A percentile compares a stretch with the other conserved stretches of the same genome.
These are phyloP conservation scores for Toxotes lorentzi DNA, from an alignment of 2,797 vertebrate genomes.

Conservation along the genomic window DNA sequence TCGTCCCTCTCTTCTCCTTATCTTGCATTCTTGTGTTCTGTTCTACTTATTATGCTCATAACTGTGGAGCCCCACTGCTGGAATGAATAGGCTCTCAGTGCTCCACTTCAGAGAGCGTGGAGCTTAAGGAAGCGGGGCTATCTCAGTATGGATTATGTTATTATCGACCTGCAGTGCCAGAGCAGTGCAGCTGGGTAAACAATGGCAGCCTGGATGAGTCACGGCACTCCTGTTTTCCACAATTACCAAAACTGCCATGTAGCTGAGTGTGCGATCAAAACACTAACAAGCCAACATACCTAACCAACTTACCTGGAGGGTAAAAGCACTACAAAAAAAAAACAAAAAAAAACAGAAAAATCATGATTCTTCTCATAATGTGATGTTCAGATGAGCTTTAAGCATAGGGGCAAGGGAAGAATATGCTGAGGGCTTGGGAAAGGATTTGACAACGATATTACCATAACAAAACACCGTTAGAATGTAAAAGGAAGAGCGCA, in stretches of 20 bases:
- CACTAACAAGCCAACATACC: constrained; percentile 55
- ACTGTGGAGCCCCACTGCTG: constrained; percentile 79
- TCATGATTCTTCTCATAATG: constrained; percentile 56
- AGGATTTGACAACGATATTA: constrained; percentile 64
- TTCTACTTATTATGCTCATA: constrained; percentile 83
- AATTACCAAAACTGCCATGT: constrained; percentile 72
- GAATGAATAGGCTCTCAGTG: constrained; percentile 79
- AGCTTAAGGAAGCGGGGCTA: constrained; percentile 81
- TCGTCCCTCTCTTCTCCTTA: constrained; percentile 78
- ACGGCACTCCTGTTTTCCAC: constrained; percentile 63
- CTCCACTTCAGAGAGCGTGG: constrained; percentile 80
- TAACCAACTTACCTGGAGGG: constrained; percentile 55
- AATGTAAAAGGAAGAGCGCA: constrained; percentile 52
- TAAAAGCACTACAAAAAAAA: constrained; percentile 23
- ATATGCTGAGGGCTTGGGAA: constrained; percentile 51
- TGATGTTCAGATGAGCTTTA: constrained; percentile 60
- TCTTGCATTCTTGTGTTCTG: constrained; percentile 81
- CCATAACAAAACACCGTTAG: constrained; percentile 65
- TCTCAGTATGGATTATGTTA: constrained; percentile 86
- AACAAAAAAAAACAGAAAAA: constrained; percentile 36
- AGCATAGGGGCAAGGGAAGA: constrained; percentile 25
- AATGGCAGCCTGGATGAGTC: constrained; percentile 76
- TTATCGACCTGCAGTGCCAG: constrained; percentile 80
- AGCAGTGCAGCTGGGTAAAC: constrained; percentile 81
- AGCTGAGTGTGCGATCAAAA: constrained; percentile 66